Evolutionary conservation across 2,888 invertebrate species (phyloP).

Genomic region (Saturnia pavonia): DNA sequence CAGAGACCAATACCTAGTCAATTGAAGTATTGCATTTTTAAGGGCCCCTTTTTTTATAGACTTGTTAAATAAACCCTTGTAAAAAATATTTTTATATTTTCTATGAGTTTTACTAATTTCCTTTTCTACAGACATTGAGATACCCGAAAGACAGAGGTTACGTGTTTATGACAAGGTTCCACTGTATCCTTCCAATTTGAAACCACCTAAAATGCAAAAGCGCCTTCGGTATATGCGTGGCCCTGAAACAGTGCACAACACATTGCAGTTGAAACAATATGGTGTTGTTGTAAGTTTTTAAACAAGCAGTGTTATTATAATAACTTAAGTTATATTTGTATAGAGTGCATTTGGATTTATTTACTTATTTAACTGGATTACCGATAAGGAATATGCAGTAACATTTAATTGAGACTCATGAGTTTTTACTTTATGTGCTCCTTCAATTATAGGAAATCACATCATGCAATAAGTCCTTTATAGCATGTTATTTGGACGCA

Average conservation of each 20-base stretch:
- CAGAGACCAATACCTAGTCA: too few species aligned
- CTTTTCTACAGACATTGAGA: conserved; percentile 83
- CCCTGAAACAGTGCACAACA: conserved; percentile 93
- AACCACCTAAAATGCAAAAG: conserved; percentile 93
- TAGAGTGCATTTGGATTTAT: not conserved
- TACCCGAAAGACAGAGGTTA: conserved; percentile 88
- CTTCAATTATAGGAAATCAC: too few species aligned
- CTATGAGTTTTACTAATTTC: not conserved
- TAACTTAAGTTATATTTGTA: not conserved
- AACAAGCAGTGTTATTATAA: not conserved
- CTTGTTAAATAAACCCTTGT: too few species aligned
- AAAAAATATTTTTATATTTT: too few species aligned
- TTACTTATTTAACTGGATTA: too few species aligned
- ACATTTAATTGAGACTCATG: too few species aligned
- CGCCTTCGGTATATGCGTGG: conserved; percentile 93
- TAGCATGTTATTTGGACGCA: too few species aligned
- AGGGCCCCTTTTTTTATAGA: too few species aligned
- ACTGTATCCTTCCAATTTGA: conserved; percentile 83
- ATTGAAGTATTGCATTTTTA: too few species aligned
- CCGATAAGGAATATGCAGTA: too few species aligned
- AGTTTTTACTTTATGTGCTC: too few species aligned
- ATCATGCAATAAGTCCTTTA: too few species aligned
- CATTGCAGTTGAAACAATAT: conserved; percentile 93
- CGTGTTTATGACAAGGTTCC: conserved; percentile 88
- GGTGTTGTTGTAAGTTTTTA: conserved; percentile 90